phyloP scores from a whole-genome alignment of 1,140 invertebrate species.

The Sitophilus oryzae region DNA sequence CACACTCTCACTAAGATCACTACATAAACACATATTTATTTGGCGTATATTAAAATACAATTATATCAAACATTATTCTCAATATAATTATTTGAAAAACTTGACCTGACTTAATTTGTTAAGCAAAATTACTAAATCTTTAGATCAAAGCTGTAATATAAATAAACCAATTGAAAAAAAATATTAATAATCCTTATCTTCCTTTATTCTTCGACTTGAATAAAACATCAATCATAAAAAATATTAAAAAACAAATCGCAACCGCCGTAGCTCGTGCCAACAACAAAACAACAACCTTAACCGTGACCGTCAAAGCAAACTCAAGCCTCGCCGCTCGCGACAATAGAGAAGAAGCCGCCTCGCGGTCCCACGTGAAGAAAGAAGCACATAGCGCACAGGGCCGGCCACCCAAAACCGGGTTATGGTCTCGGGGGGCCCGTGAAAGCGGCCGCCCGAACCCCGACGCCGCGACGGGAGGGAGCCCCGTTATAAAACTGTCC shows the following conservation, averaged over 20 bases:
- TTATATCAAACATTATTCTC: no score
- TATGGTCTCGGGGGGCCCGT: slow-evolving; percentile 33
- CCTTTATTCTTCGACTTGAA: no score
- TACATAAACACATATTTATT: no score
- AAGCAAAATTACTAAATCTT: background rate
- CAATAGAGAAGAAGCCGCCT: background rate
- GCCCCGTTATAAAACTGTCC: slow-evolving; percentile 41
- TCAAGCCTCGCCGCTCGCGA: background rate
- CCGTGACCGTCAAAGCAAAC: background rate
- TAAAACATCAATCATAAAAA: no score
- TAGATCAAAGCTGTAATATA: background rate
- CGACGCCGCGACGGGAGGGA: slow-evolving; percentile 41
- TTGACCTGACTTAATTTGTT: no score
- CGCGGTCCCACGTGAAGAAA: no score
- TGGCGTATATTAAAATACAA: no score
- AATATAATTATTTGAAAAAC: no score
- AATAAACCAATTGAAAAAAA: background rate
- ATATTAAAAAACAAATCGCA: no score
- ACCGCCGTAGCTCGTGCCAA: no score
- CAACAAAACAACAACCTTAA: background rate
- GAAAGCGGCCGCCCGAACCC: slow-evolving; percentile 44
- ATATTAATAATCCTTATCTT: background rate
- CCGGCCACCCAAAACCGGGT: slow-evolving; percentile 38
- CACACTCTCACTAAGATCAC: no score
- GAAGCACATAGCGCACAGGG: slow-evolving; percentile 36